Percentiles rank a stretch among this genome's conserved stretches.
phyloP scores from a whole-genome alignment of 2,113 vertebrate species.

The Nothocercus nigrocapillus region DNA sequence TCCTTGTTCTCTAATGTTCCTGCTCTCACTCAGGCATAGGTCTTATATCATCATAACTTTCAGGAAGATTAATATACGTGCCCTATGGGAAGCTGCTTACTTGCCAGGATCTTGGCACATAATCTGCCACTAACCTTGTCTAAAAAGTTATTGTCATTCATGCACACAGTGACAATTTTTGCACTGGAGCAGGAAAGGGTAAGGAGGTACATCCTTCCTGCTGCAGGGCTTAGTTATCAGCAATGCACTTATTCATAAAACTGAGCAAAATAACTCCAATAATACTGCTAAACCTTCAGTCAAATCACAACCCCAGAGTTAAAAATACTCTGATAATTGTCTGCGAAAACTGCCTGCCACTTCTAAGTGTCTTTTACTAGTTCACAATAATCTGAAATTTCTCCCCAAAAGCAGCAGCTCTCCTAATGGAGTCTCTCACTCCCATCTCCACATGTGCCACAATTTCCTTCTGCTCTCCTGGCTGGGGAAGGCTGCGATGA shows the following conservation, averaged over 20 bases:
- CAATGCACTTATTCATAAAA: not conserved
- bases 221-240: not conserved
- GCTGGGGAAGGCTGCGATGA: not conserved
- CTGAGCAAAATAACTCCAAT: not conserved
- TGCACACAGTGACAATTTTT: not conserved
- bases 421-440: not conserved
- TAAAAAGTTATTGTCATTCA: slow-evolving; percentile 18
- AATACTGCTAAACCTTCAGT: not conserved
- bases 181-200: not conserved
- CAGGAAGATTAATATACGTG: slow-evolving; percentile 31
- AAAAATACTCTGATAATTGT: not conserved
- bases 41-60: slow-evolving; percentile 29
- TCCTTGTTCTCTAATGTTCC: not conserved
- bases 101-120: slow-evolving; percentile 34
- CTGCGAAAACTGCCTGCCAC: not conserved
- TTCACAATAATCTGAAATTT: not conserved
- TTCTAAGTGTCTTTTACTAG: not conserved
- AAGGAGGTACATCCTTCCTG: not conserved
- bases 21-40: not conserved
- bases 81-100: slow-evolving; percentile 20
- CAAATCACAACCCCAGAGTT: not conserved
- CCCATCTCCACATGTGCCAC: not conserved
- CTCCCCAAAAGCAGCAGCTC: not conserved
- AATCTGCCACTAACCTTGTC: slow-evolving; percentile 33
- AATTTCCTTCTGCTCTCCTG: not conserved